phyloP scores from a whole-genome alignment of 2,113 vertebrate genomes.

The Alaudala cheleensis region DNA sequence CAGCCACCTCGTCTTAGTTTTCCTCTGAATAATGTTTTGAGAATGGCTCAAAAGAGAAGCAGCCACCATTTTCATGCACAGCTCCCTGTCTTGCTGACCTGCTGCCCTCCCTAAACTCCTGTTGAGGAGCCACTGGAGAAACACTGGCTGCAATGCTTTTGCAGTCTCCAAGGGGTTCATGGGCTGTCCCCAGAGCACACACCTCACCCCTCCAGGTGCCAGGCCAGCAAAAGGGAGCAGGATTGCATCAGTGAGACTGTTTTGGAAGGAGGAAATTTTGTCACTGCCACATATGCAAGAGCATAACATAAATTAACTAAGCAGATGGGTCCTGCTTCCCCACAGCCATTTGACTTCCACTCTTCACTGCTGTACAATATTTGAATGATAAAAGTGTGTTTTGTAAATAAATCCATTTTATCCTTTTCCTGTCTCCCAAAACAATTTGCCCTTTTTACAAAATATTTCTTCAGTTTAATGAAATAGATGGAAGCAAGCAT shows the following conservation, averaged over 20 bases:
- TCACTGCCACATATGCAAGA: not conserved
- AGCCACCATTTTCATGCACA: not conserved
- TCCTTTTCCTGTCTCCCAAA: not conserved
- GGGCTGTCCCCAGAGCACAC: not conserved
- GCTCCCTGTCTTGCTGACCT: not conserved
- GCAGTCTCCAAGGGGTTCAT: not conserved
- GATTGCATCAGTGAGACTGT: not conserved
- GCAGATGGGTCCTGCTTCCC: not conserved
- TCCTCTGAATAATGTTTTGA: not conserved
- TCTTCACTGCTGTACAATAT: not conserved
- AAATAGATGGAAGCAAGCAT: not conserved
- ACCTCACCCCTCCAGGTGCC: not conserved
- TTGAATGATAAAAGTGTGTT: not conserved
- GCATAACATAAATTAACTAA: not conserved
- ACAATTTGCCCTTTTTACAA: not conserved
- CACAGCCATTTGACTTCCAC: not conserved
- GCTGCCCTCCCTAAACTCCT: not conserved
- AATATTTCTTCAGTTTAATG: not conserved
- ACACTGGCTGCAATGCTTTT: not conserved
- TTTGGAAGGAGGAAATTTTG: not conserved
- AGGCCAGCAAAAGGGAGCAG: not conserved
- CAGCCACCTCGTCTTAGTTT: not conserved
- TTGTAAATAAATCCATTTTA: not conserved
- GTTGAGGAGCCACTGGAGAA: not conserved
- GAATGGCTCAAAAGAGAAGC: not conserved